Conservation (phyloP, 2,888 invertebrate species). For the Saturnia japonica region DNA sequence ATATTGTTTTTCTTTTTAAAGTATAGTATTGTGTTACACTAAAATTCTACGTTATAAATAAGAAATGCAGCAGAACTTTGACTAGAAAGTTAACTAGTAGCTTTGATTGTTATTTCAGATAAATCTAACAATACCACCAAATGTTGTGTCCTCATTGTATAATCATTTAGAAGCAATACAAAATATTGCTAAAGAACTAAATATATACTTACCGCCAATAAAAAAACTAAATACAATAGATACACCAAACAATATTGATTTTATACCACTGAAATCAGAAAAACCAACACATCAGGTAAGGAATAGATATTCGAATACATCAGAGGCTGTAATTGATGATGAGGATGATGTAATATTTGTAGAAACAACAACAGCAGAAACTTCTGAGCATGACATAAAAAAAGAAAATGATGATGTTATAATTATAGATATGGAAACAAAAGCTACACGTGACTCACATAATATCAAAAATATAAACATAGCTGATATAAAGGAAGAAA, state of each 20-base stretch:
- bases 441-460: slow-evolving; percentile 3
- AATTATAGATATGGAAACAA: slow-evolving; percentile 14
- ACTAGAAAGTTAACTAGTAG: not conserved
- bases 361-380: slow-evolving; percentile 7
- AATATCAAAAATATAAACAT: slow-evolving; percentile 9
- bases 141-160: slow-evolving; percentile 45
- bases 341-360: slow-evolving; percentile 19
- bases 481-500: not conserved
- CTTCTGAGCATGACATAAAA: not conserved
- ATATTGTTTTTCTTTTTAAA: not conserved
- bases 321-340: slow-evolving; percentile 15
- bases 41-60: not conserved
- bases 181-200: slow-evolving; percentile 45
- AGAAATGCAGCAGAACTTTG: not conserved
- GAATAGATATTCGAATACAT: slow-evolving; percentile 22
- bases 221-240: slow-evolving; percentile 33
- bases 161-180: slow-evolving; percentile 51
- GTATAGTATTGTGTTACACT: not conserved
- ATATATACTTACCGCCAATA: slow-evolving; percentile 45
- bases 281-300: slow-evolving; percentile 17
- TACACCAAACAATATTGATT: slow-evolving; percentile 20
- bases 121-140: slow-evolving; percentile 52
- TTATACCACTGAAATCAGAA: slow-evolving; percentile 24
- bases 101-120: slow-evolving; percentile 41
- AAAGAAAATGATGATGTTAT: slow-evolving; percentile 19